phyloP scores from a whole-genome alignment of 2,113 vertebrate genomes.

The Indri indri region DNA sequence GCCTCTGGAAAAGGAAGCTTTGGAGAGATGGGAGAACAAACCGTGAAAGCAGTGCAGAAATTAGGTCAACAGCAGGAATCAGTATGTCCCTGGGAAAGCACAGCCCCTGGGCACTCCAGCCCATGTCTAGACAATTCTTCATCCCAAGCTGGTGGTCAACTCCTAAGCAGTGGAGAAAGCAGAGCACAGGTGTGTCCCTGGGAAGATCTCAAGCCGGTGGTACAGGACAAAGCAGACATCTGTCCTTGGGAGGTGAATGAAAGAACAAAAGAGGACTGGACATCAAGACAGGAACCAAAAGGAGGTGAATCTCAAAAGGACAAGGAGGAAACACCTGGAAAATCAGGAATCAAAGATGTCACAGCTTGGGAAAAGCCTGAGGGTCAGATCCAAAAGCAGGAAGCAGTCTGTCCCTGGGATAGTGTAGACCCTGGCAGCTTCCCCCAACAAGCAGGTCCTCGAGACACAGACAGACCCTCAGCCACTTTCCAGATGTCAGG shows the following conservation, averaged over 20 bases:
- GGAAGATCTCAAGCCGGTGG: conserved; percentile 46
- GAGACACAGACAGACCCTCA: not conserved
- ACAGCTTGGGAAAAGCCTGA: not conserved
- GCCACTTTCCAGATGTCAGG: not conserved
- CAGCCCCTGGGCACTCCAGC: not conserved
- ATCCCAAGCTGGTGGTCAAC: not conserved
- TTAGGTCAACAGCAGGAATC: not conserved
- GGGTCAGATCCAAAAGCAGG: not conserved
- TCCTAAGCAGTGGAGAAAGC: not conserved
- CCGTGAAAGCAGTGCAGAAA: not conserved
- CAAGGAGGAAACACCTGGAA: not conserved
- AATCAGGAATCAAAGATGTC: not conserved
- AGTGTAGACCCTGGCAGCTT: not conserved
- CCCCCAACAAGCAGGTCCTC: not conserved
- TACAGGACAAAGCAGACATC: conserved; percentile 63
- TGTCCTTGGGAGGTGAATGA: conserved; percentile 74
- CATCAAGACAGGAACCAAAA: not conserved
- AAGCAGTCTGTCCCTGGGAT: conserved; percentile 71
- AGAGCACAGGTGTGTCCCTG: conserved; percentile 25
- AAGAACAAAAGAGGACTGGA: not conserved
- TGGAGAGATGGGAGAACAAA: not conserved
- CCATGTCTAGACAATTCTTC: not conserved
- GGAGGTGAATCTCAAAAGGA: not conserved
- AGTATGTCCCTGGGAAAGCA: not conserved
- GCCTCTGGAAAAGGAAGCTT: not conserved